Evolutionary conservation across 2,113 vertebrate species (phyloP), one percentile per base, ranked within the genome.

Genomic region (Toxostoma redivivum): DNA sequence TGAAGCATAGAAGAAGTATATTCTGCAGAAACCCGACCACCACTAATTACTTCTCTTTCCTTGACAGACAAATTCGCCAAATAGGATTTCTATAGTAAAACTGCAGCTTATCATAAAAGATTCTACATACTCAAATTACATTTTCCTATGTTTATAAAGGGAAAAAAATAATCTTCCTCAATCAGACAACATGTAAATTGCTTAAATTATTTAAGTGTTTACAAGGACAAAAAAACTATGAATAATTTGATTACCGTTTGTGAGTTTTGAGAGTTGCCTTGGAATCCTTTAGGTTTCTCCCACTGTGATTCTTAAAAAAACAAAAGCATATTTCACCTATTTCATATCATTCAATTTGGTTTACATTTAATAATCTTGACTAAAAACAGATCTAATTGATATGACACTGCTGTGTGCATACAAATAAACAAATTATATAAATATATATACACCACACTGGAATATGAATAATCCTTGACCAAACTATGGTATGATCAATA

Each of bases 251-350:
- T 98, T 98, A 98, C 98, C 98, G 14, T 97, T 96, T 96, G 88
- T 69, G 95, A 97, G 31, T 94, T 95, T 21, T 86, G 88, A 94
- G 81, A 92, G 89, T 92, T 97, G 92, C 97, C 98, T 94, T 97
- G 93, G 96, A 98, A 98, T 98, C 97, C 98, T 97, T 98, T 98
- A 40, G 98, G 98, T 86, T 98, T 98, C 94, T 98, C 98, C 98
- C 98, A 98, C 56, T 98, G 98, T 51, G 98, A 98, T 94, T 98
- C 98, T 98, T 95, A 94, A 98, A 97, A 97, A 62, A 96, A 93
- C 77, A 95, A 88, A 66, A 95, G 30, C 12, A 91, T 15, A 90
- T 56, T 97, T 82, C 5, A 95, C 28, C 69, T 80, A 84, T n/a
- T 51, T 64, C 15, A 64, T 31, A 44, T 64, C 35, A 70, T 30